Conservation (phyloP, 1,140 invertebrate species). For the Diabrotica undecimpunctata region DNA sequence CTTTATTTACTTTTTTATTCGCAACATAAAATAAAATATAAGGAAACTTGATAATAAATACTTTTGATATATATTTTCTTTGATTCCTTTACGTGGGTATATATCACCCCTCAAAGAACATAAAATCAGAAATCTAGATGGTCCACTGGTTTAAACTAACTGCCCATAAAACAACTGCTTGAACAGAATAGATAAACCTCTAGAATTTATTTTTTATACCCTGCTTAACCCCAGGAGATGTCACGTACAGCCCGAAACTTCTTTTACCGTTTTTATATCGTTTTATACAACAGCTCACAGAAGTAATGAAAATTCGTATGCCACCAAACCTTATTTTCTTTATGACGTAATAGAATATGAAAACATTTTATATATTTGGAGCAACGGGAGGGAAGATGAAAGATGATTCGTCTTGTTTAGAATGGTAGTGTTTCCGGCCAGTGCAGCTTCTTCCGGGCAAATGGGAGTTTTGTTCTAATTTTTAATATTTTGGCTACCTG, state of each 20-base stretch:
- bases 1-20: no score
- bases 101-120: no score
- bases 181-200: neutral
- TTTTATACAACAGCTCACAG: conserved; percentile 6
- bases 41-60: no score
- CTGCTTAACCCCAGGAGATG: neutral
- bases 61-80: no score
- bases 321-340: conserved; percentile 14
- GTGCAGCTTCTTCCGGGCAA: no score
- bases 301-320: conserved; percentile 17
- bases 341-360: conserved; percentile 18
- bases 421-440: no score
- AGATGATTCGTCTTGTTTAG: neutral
- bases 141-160: neutral
- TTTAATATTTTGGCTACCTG: no score
- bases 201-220: neutral
- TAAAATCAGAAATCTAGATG: no score
- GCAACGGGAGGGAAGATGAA: conserved; percentile 7
- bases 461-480: no score
- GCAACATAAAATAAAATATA: no score
- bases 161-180: neutral
- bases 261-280: neutral
- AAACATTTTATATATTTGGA: conserved; percentile 12
- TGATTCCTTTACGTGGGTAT: no score
- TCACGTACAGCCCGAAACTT: neutral